A percentile compares a stretch with the other conserved stretches of the same genome.
phyloP scores from a whole-genome alignment of 2,888 invertebrate species.

The Cotesia congregata region DNA sequence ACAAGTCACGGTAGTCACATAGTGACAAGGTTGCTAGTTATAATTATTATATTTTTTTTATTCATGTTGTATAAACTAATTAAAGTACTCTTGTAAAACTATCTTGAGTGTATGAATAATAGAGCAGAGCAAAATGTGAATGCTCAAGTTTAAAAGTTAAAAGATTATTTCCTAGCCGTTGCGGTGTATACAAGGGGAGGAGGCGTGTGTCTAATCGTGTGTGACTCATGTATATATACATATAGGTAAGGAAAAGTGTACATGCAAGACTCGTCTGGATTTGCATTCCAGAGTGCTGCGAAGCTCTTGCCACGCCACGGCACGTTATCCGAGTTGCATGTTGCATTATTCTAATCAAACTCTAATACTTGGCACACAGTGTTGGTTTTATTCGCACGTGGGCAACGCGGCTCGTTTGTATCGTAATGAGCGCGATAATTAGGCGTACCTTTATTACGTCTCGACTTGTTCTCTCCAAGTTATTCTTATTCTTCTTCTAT shows the following conservation, averaged over 20 bases:
- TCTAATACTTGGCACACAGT: conserved; percentile 53
- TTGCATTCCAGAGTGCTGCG: conserved; percentile 56
- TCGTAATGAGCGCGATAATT: conserved; percentile 60
- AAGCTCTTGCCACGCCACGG: conserved; percentile 49
- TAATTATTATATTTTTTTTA: background rate
- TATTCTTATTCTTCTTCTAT: background rate
- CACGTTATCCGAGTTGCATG: conserved; percentile 58
- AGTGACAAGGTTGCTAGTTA: background rate
- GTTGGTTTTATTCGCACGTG: conserved; percentile 58
- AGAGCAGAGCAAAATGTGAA: conserved; percentile 23
- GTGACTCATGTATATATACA: conserved; percentile 46
- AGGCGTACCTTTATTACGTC: conserved; percentile 50
- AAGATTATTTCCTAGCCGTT: conserved; percentile 12
- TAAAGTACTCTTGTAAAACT: conserved; percentile 12
- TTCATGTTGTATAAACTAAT: background rate
- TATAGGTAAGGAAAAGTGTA: conserved; percentile 34
- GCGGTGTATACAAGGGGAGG: background rate
- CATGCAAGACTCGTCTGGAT: conserved; percentile 48
- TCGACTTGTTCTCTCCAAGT: conserved; percentile 5
- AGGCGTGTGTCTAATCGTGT: conserved; percentile 52
- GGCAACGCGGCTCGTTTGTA: conserved; percentile 60
- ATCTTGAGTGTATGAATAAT: conserved; percentile 11
- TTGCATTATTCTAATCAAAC: conserved; percentile 65
- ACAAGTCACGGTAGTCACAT: no score
- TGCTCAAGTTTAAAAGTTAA: conserved; percentile 29